phyloP scores from a whole-genome alignment of 2,888 invertebrate genomes.

The Scaptomyza flava region DNA sequence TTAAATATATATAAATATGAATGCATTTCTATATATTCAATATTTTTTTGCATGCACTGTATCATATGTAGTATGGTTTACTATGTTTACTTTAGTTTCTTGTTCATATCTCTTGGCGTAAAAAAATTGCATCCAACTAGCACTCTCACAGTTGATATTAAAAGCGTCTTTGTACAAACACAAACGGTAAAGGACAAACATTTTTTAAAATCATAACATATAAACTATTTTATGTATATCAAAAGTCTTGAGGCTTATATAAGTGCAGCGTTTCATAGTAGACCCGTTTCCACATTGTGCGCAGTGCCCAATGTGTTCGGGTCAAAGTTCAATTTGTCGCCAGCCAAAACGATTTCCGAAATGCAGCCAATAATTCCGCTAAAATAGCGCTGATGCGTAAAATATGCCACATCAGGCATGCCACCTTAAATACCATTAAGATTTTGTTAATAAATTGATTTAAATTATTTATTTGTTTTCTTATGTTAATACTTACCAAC shows the following conservation, averaged over 20 bases:
- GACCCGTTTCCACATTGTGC: conserved; percentile 84
- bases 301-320: conserved; percentile 83
- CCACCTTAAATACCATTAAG: conserved; percentile 87
- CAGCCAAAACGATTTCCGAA: conserved; percentile 91
- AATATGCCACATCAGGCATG: conserved; percentile 90
- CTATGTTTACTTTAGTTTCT: conserved; percentile 54
- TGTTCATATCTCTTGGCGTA: conserved; percentile 52
- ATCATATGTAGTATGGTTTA: conserved; percentile 65
- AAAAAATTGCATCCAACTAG: conserved; percentile 64
- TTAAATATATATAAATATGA: conserved; percentile 44
- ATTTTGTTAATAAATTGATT: neutral
- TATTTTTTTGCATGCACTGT: conserved; percentile 55
- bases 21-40: conserved; percentile 60
- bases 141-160: conserved; percentile 48
- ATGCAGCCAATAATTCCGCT: conserved; percentile 93
- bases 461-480: neutral
- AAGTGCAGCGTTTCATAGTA: conserved; percentile 83
- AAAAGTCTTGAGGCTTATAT: conserved; percentile 76
- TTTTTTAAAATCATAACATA: conserved; percentile 55
- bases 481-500: conserved; percentile 88
- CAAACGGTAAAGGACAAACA: conserved; percentile 48
- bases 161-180: conserved; percentile 82
- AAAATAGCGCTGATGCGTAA: conserved; percentile 89
- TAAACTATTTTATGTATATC: conserved; percentile 82
- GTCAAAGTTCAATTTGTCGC: conserved; percentile 90